Conservation (phyloP, 2,113 vertebrate species). For the Lophochroa leadbeateri region DNA sequence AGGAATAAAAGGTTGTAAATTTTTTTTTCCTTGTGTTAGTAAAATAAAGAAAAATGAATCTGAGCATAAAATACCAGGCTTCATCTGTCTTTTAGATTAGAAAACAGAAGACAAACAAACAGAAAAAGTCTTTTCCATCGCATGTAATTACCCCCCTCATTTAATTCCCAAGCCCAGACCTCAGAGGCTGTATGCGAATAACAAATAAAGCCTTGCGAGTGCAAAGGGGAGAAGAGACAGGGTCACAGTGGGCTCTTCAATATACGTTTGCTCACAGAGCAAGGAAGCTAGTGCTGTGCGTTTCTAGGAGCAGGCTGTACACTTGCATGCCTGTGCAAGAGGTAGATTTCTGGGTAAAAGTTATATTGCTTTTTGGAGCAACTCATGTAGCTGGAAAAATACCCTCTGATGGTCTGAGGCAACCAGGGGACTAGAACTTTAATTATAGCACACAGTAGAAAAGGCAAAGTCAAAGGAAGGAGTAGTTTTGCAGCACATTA, state of each 20-base stretch:
- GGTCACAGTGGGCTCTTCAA: background rate
- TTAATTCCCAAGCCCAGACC: background rate
- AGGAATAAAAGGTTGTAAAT: background rate
- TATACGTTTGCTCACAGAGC: background rate
- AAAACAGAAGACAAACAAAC: background rate
- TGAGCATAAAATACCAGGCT: background rate
- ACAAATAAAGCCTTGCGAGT: background rate
- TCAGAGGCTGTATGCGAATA: background rate
- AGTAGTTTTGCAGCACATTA: background rate
- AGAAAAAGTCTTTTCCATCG: background rate
- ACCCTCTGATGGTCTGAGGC: background rate
- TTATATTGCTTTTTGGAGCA: background rate
- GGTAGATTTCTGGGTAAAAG: background rate
- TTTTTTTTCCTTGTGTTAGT: background rate
- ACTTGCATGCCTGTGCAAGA: fast-evolving
- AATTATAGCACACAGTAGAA: conserved; percentile 12
- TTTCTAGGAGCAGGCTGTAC: background rate
- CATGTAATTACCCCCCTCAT: background rate
- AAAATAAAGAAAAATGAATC: conserved; percentile 1
- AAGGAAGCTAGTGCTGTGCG: background rate
- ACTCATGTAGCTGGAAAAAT: background rate
- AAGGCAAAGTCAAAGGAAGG: background rate
- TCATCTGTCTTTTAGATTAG: background rate
- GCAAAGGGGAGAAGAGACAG: background rate
- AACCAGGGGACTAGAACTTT: background rate